Conservation (phyloP, 2,888 invertebrate species). For the Lasiommata megera region DNA sequence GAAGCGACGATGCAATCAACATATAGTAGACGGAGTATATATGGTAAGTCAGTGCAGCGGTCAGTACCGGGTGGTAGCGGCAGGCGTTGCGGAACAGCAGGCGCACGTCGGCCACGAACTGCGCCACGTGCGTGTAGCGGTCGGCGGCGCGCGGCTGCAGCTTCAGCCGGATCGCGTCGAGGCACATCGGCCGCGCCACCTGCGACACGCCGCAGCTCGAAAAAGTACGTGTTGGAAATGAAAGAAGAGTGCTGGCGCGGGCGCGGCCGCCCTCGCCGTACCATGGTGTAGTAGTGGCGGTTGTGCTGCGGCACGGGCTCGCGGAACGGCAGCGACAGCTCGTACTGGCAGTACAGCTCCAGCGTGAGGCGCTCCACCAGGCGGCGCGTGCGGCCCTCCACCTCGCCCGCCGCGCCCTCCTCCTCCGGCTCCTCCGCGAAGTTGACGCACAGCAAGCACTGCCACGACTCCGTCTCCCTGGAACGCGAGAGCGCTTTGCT, state of each 20-base stretch:
- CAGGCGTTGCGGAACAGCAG: slow-evolving; percentile 94
- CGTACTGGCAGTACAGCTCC: slow-evolving; percentile 95
- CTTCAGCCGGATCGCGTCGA: slow-evolving; percentile 91
- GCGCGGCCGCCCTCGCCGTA: no score
- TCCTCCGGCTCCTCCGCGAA: slow-evolving; percentile 83
- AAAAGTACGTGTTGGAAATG: no score
- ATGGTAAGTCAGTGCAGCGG: no score
- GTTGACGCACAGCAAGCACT: slow-evolving; percentile 93
- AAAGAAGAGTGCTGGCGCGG: no score
- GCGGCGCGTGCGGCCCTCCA: slow-evolving; percentile 83
- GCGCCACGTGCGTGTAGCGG: slow-evolving; percentile 88
- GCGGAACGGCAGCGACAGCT: slow-evolving; percentile 92
- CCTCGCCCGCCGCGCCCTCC: slow-evolving; percentile 62
- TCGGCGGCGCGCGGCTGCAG: slow-evolving; percentile 86
- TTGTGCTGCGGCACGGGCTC: slow-evolving; percentile 88
- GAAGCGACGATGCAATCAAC: no score
- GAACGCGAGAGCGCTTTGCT: no score
- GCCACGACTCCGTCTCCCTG: slow-evolving; percentile 94
- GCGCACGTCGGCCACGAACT: slow-evolving; percentile 90
- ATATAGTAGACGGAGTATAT: no score
- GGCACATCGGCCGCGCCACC: slow-evolving; percentile 90
- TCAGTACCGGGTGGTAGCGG: slow-evolving; percentile 87
- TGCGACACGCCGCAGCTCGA: slow-evolving; percentile 45
- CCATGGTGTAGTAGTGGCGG: slow-evolving; percentile 61
- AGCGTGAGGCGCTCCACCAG: slow-evolving; percentile 92